A percentile compares a stretch with the other conserved stretches of the same genome.
Evolutionary conservation across 2,888 invertebrate genomes (phyloP).

Genomic region (Chalcosyrphus nemorum): DNA sequence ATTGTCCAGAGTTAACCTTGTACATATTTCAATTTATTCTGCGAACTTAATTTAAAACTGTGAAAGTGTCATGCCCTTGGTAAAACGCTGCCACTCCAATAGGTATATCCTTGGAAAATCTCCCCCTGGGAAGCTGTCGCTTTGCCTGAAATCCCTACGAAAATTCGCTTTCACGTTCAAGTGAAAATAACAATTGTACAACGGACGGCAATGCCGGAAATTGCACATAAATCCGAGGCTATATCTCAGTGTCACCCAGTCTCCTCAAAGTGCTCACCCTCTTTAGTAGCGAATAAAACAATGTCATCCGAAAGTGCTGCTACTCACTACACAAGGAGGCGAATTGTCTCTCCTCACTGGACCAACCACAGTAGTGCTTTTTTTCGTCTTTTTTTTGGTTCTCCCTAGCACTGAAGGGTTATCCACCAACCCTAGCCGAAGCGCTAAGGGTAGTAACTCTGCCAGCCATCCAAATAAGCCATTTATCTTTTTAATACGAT

Average conservation of each 20-base stretch:
- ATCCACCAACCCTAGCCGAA: conserved; percentile 17
- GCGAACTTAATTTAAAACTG: conserved; percentile 13
- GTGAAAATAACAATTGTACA: conserved; percentile 63
- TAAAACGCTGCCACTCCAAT: neutral
- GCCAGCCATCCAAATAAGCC: conserved; percentile 71
- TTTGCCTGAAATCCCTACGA: conserved; percentile 1
- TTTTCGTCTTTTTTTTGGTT: conserved; percentile 3
- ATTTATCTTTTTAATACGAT: conserved; percentile 75
- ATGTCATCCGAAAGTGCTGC: conserved; percentile 39
- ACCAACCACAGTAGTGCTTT: conserved; percentile 45
- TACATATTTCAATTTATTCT: neutral
- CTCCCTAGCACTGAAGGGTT: conserved; percentile 30
- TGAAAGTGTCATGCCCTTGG: neutral
- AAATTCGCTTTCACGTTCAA: conserved; percentile 37
- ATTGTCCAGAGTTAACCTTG: neutral
- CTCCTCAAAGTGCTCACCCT: neutral
- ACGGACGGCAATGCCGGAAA: conserved; percentile 62
- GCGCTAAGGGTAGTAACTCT: conserved; percentile 47
- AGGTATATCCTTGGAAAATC: conserved; percentile 19
- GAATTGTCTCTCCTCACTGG: conserved; percentile 29
- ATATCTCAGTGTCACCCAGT: conserved; percentile 60
- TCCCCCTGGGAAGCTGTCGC: conserved; percentile 22
- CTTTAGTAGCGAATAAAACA: conserved; percentile 15
- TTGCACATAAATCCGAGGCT: conserved; percentile 66
- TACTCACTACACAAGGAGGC: conserved; percentile 22